Base-by-base conservation (phyloP, 2,113 vertebrate species). In the Etia nguti region DNA sequence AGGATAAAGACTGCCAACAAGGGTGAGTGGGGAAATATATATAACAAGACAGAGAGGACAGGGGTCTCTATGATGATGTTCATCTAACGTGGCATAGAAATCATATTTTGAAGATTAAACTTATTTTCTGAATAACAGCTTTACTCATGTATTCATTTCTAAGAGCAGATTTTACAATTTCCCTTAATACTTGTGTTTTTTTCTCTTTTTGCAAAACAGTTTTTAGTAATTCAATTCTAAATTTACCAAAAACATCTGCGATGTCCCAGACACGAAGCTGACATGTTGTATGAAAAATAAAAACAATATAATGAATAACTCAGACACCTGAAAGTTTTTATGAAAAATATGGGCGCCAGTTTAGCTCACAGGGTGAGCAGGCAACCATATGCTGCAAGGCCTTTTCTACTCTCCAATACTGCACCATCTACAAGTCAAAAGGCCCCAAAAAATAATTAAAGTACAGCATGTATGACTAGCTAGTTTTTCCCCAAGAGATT, bases 141-240 rank as follows among this genome's bases (percentile, higher is more conserved):
- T 18, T 73, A 48, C 41, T 16, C 2, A 7, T 48, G 10, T 75
- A 26, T 75, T 48, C 26, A 48, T 48, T 48, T 43, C n/a, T 73
- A 48, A 29, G 8, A 73, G 13, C 22, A 75, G 15, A 75, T 1
- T 18, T 29, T 10, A 29, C 22, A 1, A 1, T 0, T 48, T 22
- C 52, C 5, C 4, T 10, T 10, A 10, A n/a, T n/a, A 54, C 8
- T n/a, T n/a, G 3, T 18, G n/a, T 43, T 41, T 34, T 16, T 22
- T 73, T 48, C 6, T 4, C 36, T 43, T 12, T 0, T n/a, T 41
- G 12, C 36, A 43, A 70, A 43, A 43, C 0, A 70, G 3, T 24
- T 41, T 75, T 46, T 29, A 48, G 15, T 75, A 75, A 48, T 29
- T 8, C 0, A 46, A 43, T 18, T 73, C 15, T 46, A 26, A 73